Evolutionary conservation across 2,797 vertebrate species (phyloP), one percentile per base, ranked within the genome.

Genomic region (Sebastes oblongus): DNA sequence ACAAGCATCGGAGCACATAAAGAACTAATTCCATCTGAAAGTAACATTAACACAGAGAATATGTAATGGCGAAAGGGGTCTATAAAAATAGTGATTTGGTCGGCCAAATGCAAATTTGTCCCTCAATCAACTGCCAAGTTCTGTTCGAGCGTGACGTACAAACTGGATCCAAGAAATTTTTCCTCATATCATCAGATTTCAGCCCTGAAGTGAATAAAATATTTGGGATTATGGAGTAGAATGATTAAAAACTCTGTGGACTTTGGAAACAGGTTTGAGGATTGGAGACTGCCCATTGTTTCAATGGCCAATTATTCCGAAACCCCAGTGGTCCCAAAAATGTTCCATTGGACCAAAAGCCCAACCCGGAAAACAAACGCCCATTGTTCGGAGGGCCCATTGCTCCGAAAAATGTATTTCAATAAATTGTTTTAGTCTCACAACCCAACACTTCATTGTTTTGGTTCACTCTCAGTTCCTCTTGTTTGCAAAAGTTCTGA

Each of bases 71-170:
- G 22, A 87, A 84, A 93, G 89, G 87, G 89, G 92, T 88, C 93
- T 92, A 95, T 96, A 95, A 96, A 96, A 95, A 93, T 90, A 86
- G 85, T 94, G 93, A 94, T 95, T 94, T 92, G 93, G 80, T 93
- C 85, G 80, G 92, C 92, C 92, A 93, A 95, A 95, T 94, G 92
- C 90, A 94, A 96, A 94, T 89, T 87, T 77, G 29, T 88, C 85
- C 80, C 93, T 93, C 85, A 69, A 66, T 90, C 86, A 89, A 82
- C 82, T 86, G 87, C 90, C 89, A 89, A 86, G 83, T 90, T 90
- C 83, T 86, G 88, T 78, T 91, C 88, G 91, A 86, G 72, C 83
- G 74, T 86, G 88, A 91, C 61, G 66, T 64, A 67, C 36, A 90
- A 83, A 85, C 86, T 83, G 83, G 86, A 91, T 90, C 78, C n/a